Conservation (phyloP, 2,797 vertebrate genomes). For the Peromyscus aztecus region DNA sequence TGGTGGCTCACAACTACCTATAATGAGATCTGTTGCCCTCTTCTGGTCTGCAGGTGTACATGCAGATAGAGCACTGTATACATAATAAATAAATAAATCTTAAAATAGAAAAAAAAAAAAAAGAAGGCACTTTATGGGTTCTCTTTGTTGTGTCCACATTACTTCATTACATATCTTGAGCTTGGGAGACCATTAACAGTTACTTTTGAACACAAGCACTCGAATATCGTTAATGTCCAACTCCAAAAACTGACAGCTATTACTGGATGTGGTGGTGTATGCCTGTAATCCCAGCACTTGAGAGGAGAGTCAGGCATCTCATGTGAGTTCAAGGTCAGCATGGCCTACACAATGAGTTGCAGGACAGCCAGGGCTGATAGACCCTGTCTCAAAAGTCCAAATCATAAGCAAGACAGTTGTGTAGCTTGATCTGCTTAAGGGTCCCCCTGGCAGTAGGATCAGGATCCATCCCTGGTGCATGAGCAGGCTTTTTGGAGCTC, state of each 20-base stretch:
- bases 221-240: not conserved
- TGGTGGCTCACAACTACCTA: no score
- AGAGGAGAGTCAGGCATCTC: not conserved
- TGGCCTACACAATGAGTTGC: not conserved
- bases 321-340: not conserved
- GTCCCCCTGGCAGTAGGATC: no score
- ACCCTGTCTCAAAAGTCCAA: not conserved
- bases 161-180: not conserved
- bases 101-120: no score
- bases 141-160: not conserved
- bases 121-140: conserved; percentile 10
- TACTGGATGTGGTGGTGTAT: not conserved
- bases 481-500: no score
- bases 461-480: no score
- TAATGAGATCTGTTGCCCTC: no score
- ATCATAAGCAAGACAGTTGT: no score
- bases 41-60: no score
- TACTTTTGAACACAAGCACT: not conserved
- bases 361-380: not conserved
- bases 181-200: not conserved
- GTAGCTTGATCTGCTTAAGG: no score
- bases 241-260: not conserved
- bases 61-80: no score
- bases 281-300: not conserved
- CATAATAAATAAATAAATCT: no score